Conservation (phyloP, 1,140 invertebrate genomes). For the Sarcophaga bullata region DNA sequence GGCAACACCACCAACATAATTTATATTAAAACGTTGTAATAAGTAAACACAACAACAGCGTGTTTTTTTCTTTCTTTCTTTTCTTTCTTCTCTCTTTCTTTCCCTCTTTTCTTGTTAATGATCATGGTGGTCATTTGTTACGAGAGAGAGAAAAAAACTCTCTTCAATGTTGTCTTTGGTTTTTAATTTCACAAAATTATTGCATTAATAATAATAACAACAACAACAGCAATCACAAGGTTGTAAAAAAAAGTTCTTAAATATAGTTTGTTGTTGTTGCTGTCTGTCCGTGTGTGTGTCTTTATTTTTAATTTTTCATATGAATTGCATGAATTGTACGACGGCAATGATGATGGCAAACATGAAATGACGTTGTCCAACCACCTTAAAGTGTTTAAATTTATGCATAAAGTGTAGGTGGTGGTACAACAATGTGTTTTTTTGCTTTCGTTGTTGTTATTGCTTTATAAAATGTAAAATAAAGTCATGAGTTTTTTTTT, state of each 20-base stretch:
- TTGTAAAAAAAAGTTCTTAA: constrained; percentile 5
- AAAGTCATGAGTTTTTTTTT: constrained; percentile 15
- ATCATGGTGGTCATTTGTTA: constrained; percentile 24
- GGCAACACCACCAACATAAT: too few species aligned
- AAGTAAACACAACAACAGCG: too few species aligned
- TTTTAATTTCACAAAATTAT: neutral
- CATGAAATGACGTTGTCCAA: constrained; percentile 17
- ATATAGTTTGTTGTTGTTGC: constrained; percentile 1
- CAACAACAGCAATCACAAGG: too few species aligned
- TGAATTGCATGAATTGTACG: too few species aligned
- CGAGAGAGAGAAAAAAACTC: neutral
- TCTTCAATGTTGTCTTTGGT: neutral
- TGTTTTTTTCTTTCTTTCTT: too few species aligned
- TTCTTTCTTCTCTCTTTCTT: too few species aligned
- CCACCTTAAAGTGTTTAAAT: constrained; percentile 19
- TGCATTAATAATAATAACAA: too few species aligned
- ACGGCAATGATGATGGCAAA: neutral
- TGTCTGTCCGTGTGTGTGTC: neutral
- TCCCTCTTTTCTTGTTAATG: neutral
- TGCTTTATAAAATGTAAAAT: neutral
- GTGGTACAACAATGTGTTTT: too few species aligned
- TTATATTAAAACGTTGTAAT: too few species aligned
- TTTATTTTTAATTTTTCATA: neutral
- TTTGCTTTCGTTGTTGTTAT: too few species aligned
- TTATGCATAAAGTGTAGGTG: constrained; percentile 16